phyloP scores from a whole-genome alignment of 2,797 vertebrate genomes.

The Chelon auratus region DNA sequence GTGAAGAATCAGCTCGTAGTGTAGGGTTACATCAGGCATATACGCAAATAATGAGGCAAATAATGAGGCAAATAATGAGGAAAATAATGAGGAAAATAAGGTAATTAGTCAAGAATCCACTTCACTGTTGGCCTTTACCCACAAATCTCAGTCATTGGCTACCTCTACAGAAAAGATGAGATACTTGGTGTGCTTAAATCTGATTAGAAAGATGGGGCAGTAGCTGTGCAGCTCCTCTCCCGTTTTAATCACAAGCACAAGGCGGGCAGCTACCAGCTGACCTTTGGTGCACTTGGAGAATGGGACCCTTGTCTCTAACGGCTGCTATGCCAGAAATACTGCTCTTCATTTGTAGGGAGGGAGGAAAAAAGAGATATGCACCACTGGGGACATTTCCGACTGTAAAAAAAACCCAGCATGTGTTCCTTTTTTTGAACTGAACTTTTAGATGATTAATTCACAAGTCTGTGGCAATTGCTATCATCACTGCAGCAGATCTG shows the following conservation, averaged over 20 bases:
- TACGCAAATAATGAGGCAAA: no score
- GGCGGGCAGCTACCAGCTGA: constrained; percentile 19
- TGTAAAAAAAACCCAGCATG: constrained; percentile 16
- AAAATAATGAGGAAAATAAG: no score
- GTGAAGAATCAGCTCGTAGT: constrained; percentile 32
- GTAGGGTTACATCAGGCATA: constrained; percentile 3
- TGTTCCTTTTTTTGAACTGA: constrained; percentile 43
- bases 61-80: no score
- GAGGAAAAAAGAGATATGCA: constrained; percentile 16
- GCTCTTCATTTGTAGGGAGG: constrained; percentile 14
- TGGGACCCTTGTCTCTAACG: constrained; percentile 1
- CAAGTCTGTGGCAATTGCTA: constrained; percentile 48
- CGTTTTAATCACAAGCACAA: constrained; percentile 4
- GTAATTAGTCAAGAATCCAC: no score
- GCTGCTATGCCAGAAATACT: constrained; percentile 2
- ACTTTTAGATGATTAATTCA: constrained; percentile 65
- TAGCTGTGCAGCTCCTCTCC: no score
- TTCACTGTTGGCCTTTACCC: not conserved
- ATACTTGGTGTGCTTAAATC: constrained; percentile 30
- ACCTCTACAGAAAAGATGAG: constrained; percentile 9
- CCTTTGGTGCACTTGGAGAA: constrained; percentile 21
- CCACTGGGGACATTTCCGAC: constrained; percentile 32
- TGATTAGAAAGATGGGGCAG: constrained; percentile 13
- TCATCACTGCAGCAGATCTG: constrained; percentile 50
- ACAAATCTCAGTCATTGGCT: constrained; percentile 22